Base-by-base conservation (phyloP, 2,888 invertebrate genomes). In the Urechis unicinctus region DNA sequence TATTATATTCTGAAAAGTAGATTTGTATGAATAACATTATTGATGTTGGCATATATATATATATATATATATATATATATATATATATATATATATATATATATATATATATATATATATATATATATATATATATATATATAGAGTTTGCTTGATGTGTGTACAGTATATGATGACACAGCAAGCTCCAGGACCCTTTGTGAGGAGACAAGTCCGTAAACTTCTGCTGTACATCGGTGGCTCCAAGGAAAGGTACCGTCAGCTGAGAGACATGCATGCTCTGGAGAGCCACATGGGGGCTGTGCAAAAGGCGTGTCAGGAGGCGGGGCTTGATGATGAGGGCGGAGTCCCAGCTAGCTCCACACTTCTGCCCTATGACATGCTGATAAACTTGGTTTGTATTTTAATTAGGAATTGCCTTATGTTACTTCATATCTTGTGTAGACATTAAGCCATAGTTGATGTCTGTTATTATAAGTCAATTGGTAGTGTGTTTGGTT, bases 161-260 rank as follows among this genome's bases (percentile, higher is more conserved):
- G 66, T 67, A 13, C 63, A 73, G 69, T 93, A 92, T 72, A 91
- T 93, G 89, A 93, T 95, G 90, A 88, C 89, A 50, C 88, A 88
- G 64, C 89, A 91, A 73, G 90, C 92, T n/a, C n/a, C n/a, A n/a
- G n/a, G n/a, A n/a, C 91, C 94, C 6, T 86, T 86, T 68, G 86
- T 89, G 1, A 83, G 85, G 58, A 85, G 94, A 65, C 94, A 95
- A 83, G 82, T 82, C 0, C 85, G 96, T 53, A 96, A 96, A 79
- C 81, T 97, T 22, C 78, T 97, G 22, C 82, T 96, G 64, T 88
- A 92, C 67, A 87, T 96, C 64, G 94, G 95, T 75, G 95, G 94
- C 25, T 92, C 89, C 54, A 93, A 95, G 72, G 96, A 97, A 67
- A 91, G 91, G 53, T 97, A 97, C 81, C 85, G 96, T 0, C 90